Evolutionary conservation across 2,113 vertebrate genomes (phyloP).

Genomic region (Rhea americana): DNA sequence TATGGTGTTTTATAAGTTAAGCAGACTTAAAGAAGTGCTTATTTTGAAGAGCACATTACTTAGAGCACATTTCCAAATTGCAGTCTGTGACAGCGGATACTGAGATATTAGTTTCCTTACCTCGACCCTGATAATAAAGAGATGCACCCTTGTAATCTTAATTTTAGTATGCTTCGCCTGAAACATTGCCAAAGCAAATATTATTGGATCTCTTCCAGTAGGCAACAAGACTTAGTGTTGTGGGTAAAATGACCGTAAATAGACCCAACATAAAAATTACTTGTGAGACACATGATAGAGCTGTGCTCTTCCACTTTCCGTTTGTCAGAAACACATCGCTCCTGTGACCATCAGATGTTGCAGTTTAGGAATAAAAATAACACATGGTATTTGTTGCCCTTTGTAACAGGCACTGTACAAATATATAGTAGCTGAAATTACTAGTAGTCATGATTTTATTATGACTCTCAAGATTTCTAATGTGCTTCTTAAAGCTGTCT

Average conservation of each 20-base stretch:
- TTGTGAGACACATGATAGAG: not conserved
- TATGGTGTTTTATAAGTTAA: not conserved
- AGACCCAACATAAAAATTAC: not conserved
- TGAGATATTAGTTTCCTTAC: not conserved
- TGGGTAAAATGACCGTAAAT: not conserved
- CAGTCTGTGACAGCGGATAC: no score
- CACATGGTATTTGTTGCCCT: accelerated
- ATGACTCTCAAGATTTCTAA: not conserved
- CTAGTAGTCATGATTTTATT: not conserved
- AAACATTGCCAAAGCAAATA: not conserved
- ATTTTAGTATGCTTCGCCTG: not conserved
- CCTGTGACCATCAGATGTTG: not conserved
- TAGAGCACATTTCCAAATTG: not conserved
- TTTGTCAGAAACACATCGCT: not conserved
- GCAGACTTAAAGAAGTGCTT: not conserved
- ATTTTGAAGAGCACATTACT: not conserved
- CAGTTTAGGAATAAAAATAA: not conserved
- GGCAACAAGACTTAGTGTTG: not conserved
- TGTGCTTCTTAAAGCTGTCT: not conserved
- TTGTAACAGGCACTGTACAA: not conserved
- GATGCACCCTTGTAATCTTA: not conserved
- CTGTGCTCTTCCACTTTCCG: not conserved
- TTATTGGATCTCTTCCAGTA: not conserved
- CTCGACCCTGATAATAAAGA: not conserved
- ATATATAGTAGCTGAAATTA: not conserved